Percentiles rank a stretch among this genome's conserved stretches.
Conservation (phyloP, 2,797 vertebrate species). For the Chloroceryle inda region DNA sequence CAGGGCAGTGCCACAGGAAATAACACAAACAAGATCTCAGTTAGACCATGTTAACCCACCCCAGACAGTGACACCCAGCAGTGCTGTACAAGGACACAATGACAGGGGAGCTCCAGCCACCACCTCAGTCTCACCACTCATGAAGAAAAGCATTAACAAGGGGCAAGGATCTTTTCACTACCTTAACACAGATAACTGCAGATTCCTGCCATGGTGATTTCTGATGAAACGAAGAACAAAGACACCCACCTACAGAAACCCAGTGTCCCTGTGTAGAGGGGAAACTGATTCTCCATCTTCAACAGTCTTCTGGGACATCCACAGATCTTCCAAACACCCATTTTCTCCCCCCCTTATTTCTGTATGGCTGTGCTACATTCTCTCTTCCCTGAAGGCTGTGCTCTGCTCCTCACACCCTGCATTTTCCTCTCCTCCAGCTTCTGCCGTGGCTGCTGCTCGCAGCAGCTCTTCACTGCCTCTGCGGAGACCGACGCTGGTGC, state of each 20-base stretch:
- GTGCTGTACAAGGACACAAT: rapidly evolving
- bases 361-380: neutral
- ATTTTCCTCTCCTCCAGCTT: neutral
- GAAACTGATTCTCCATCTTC: neutral
- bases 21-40: neutral
- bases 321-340: neutral
- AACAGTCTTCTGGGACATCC: neutral
- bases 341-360: neutral
- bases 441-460: neutral
- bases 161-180: rapidly evolving
- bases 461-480: neutral
- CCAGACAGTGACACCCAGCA: neutral
- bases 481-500: rapidly evolving
- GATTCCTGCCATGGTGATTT: neutral
- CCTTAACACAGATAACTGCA: neutral
- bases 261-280: rapidly evolving
- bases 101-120: rapidly evolving
- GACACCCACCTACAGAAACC: neutral
- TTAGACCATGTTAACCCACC: neutral
- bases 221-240: neutral
- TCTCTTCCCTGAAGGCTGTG: neutral
- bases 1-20: rapidly evolving
- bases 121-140: neutral
- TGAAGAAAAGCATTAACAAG: neutral
- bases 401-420: neutral